Conservation (phyloP, 2,888 invertebrate genomes). For the Deroplatys truncata region DNA sequence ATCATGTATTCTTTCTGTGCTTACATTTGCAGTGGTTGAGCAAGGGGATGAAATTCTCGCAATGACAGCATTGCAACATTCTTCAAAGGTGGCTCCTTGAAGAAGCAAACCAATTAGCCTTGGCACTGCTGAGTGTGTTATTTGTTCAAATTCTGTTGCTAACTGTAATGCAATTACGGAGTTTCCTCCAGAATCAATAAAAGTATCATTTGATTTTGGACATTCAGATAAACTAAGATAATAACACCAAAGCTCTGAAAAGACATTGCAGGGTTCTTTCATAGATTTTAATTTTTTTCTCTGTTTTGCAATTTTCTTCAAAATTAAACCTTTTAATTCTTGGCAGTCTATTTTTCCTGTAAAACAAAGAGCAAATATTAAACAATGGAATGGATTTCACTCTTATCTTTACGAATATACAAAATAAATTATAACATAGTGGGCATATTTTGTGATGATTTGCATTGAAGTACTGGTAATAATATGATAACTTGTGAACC, state of each 20-base stretch:
- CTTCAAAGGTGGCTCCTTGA: constrained; percentile 12
- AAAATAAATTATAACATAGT: no score
- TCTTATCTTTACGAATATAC: no score
- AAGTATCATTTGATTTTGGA: constrained; percentile 33
- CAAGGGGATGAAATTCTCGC: neutral
- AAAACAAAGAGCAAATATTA: neutral
- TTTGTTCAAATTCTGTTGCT: constrained; percentile 51
- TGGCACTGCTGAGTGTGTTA: constrained; percentile 11
- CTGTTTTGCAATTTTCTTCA: neutral
- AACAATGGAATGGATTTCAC: neutral
- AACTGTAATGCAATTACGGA: constrained; percentile 66
- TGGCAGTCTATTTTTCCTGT: constrained; percentile 16
- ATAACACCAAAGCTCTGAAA: constrained; percentile 28
- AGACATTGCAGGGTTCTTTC: neutral
- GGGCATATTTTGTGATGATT: no score
- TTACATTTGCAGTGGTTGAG: neutral
- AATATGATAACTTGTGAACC: no score
- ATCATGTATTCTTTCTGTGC: neutral
- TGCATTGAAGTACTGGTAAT: no score
- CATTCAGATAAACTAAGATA: constrained; percentile 20
- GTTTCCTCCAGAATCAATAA: constrained; percentile 56
- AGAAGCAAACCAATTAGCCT: constrained; percentile 19
- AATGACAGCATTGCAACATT: neutral
- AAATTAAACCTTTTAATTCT: neutral
- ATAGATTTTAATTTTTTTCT: neutral